Percentiles rank a stretch among this genome's conserved stretches.
Conservation (phyloP, 35 echinoderm and acorn worm genomes). For the Apostichopus parvimensis region DNA sequence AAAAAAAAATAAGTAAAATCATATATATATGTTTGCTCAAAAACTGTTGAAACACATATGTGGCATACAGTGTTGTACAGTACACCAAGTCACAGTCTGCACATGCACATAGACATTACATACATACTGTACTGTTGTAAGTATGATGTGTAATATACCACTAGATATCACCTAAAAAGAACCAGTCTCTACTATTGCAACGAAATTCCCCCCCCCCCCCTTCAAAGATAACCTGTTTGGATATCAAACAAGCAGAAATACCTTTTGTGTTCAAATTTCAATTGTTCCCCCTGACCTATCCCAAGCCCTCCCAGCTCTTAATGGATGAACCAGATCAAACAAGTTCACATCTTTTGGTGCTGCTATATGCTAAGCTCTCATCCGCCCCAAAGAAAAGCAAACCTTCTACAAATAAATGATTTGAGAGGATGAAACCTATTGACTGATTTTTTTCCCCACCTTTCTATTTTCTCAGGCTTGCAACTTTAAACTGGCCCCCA, state of each 20-base stretch:
- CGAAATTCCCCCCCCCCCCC: too few relatives aligned
- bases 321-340: constrained; percentile 11
- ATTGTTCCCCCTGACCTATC: constrained; percentile 8
- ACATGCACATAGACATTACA: too few relatives aligned
- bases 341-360: constrained; percentile 16
- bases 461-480: not conserved
- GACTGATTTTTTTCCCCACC: not conserved
- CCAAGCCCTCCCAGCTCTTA: not conserved
- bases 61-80: too few relatives aligned
- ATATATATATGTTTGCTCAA: too few relatives aligned
- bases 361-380: not conserved
- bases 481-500: too few relatives aligned
- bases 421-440: not conserved
- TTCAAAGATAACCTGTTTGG: not conserved
- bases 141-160: too few relatives aligned
- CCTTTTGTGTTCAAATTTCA: constrained; percentile 24
- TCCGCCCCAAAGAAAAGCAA: not conserved
- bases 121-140: too few relatives aligned
- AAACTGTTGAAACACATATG: too few relatives aligned
- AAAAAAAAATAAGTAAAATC: too few relatives aligned
- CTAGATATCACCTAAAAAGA: too few relatives aligned
- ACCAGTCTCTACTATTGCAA: too few relatives aligned
- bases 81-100: too few relatives aligned
- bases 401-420: not conserved
- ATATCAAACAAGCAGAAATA: not conserved